Conservation (phyloP, 2,888 invertebrate genomes). For the Tubulanus polymorphus region DNA sequence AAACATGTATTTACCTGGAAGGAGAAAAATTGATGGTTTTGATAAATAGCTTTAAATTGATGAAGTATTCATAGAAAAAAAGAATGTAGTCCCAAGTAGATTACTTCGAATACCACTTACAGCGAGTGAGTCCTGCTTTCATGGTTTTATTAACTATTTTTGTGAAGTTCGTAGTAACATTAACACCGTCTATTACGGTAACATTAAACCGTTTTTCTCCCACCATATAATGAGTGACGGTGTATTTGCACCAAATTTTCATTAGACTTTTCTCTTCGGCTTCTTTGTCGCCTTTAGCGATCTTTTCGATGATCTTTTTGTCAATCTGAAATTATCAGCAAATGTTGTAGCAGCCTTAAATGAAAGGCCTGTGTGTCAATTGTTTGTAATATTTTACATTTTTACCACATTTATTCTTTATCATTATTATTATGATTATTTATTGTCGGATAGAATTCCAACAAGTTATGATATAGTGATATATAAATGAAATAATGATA, state of each 20-base stretch:
- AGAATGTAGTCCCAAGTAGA: too few relatives aligned
- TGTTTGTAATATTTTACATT: too few relatives aligned
- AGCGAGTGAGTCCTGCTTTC: background rate
- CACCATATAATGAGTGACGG: background rate
- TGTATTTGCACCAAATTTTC: conserved; percentile 23
- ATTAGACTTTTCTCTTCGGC: conserved; percentile 17
- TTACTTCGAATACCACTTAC: too few relatives aligned
- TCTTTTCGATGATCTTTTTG: conserved; percentile 30
- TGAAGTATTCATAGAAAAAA: too few relatives aligned
- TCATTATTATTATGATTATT: too few relatives aligned
- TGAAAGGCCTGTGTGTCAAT: too few relatives aligned
- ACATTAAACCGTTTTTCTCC: background rate
- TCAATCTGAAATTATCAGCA: conserved; percentile 28
- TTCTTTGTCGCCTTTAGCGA: conserved; percentile 23
- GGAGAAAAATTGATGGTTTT: background rate
- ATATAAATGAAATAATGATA: too few relatives aligned
- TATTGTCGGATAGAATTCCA: too few relatives aligned
- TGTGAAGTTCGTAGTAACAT: background rate
- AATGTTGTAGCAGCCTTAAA: too few relatives aligned
- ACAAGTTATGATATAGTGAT: too few relatives aligned
- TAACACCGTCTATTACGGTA: background rate
- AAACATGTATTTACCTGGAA: background rate
- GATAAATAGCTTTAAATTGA: too few relatives aligned
- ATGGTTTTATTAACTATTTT: background rate
- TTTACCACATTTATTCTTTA: too few relatives aligned